phyloP scores from a whole-genome alignment of 1,140 invertebrate species.

The Tribolium castaneum region DNA sequence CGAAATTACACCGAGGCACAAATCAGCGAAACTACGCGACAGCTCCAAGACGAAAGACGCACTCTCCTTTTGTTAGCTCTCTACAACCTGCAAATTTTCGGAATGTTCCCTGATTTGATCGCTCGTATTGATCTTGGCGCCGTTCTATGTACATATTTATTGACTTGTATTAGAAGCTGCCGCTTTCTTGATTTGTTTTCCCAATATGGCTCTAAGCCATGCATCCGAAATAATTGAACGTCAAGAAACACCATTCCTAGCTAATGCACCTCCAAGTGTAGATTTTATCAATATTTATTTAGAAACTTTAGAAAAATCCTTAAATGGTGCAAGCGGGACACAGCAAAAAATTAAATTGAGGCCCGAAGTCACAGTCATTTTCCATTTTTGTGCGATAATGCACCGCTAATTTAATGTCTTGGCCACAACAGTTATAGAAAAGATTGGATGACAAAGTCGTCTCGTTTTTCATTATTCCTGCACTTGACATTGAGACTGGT shows the following conservation, averaged over 20 bases:
- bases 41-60: not conserved
- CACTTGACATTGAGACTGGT: not conserved
- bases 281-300: no score
- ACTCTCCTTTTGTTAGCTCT: not conserved
- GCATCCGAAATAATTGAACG: not conserved
- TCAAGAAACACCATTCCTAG: not conserved
- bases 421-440: not conserved
- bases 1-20: slow-evolving; percentile 10
- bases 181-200: not conserved
- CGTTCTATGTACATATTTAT: slow-evolving; percentile 21
- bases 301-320: no score
- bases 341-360: no score
- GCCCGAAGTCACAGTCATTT: no score
- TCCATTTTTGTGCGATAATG: no score
- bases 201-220: not conserved
- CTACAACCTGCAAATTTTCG: not conserved
- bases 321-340: no score
- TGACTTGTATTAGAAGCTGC: not conserved
- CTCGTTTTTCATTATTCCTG: not conserved
- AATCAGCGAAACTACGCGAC: not conserved
- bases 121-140: not conserved
- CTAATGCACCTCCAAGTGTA: not conserved
- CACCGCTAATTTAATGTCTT: no score
- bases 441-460: not conserved
- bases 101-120: slow-evolving; percentile 3